Evolutionary conservation across 1,140 invertebrate genomes (phyloP).

Genomic region (Tenebrio molitor): DNA sequence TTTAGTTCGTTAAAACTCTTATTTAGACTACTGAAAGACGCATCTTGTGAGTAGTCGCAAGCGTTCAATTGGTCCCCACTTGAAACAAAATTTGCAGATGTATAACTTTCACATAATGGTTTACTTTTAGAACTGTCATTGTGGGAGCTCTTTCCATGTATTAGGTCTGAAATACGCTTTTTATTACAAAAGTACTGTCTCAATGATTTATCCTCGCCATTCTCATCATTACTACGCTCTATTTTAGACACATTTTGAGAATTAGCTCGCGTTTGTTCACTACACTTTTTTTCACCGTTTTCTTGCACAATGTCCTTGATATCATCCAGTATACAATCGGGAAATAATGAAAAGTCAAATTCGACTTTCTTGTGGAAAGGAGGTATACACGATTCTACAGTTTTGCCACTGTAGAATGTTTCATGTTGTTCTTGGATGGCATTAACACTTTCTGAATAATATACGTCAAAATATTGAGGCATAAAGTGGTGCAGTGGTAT

Average conservation of each 20-base stretch:
- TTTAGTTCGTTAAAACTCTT: no score
- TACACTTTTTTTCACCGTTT: slow-evolving; percentile 2
- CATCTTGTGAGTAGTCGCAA: no score
- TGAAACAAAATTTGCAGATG: no score
- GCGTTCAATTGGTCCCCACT: no score
- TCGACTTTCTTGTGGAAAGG: background rate
- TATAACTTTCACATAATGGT: no score
- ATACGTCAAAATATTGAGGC: slow-evolving; percentile 52
- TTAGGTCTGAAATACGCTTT: slow-evolving; percentile 26
- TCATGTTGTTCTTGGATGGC: slow-evolving; percentile 12
- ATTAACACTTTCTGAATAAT: slow-evolving; percentile 16
- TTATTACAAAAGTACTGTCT: slow-evolving; percentile 15
- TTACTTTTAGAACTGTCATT: no score
- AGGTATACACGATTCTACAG: no score
- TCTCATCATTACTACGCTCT: background rate
- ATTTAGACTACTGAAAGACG: no score
- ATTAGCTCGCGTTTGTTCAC: background rate
- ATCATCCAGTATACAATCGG: background rate
- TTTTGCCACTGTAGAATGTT: background rate
- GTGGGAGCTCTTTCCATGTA: background rate
- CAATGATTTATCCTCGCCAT: background rate
- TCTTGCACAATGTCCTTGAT: slow-evolving; percentile 7
- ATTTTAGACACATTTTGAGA: slow-evolving; percentile 8
- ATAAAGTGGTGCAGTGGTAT: slow-evolving; percentile 56
- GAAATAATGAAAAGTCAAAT: slow-evolving; percentile 27